Conservation (phyloP, 2,113 vertebrate species). For the Scopus umbretta region DNA sequence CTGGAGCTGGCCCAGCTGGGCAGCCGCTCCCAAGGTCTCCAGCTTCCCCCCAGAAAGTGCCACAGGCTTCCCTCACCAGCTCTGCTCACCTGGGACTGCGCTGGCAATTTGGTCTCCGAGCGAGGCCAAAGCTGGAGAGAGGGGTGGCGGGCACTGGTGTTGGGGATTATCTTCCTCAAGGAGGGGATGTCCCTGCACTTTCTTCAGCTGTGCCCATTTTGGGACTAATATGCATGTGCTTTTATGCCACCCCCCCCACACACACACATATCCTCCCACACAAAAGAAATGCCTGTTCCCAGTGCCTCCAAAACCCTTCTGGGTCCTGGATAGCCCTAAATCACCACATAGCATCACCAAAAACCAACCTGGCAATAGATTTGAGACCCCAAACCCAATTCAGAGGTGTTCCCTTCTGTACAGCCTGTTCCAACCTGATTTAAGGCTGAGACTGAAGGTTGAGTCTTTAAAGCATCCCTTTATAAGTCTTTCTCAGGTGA, state of each 20-base stretch:
- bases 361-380: background rate
- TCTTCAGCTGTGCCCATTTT: background rate
- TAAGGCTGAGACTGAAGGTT: background rate
- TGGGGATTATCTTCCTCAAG: background rate
- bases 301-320: background rate
- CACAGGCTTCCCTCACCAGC: rapidly evolving
- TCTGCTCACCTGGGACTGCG: background rate
- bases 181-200: background rate
- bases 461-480: background rate
- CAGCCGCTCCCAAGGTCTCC: rapidly evolving
- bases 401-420: background rate
- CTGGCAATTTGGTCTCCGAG: rapidly evolving
- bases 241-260: background rate
- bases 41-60: background rate
- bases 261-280: background rate
- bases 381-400: background rate
- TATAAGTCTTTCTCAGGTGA: slow-evolving; percentile 2
- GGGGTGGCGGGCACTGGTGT: background rate
- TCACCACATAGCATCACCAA: background rate
- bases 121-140: background rate
- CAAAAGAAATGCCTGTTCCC: background rate
- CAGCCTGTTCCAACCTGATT: background rate
- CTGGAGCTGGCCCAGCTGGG: background rate
- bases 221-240: background rate
- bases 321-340: background rate